Evolutionary conservation across 2,797 vertebrate genomes (phyloP).

Genomic region (Helicolenus hilgendorfi): DNA sequence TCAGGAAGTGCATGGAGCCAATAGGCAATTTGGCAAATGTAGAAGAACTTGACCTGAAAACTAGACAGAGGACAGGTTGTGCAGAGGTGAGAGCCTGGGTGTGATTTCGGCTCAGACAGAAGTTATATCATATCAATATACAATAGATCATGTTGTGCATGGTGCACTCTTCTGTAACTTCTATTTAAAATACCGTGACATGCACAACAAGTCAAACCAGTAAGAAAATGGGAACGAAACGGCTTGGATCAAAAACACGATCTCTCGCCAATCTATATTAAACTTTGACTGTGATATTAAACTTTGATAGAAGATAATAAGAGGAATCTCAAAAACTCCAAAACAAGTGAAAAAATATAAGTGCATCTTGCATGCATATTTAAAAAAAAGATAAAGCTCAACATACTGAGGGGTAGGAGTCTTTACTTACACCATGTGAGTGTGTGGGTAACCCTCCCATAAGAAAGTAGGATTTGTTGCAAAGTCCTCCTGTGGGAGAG

Average conservation of each 20-base stretch:
- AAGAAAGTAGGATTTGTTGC: slow-evolving; percentile 90
- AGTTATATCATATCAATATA: not conserved
- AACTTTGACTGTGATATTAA: not conserved
- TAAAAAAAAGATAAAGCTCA: not conserved
- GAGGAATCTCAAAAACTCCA: not conserved
- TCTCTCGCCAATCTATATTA: not conserved
- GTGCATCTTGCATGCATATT: not conserved
- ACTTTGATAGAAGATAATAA: not conserved
- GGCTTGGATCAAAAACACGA: not conserved
- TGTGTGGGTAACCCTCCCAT: slow-evolving; percentile 92
- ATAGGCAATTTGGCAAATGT: slow-evolving; percentile 94
- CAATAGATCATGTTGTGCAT: not conserved
- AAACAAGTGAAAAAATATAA: not conserved
- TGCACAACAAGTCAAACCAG: not conserved
- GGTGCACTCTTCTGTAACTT: not conserved
- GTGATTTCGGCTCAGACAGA: not conserved
- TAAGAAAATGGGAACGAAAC: not conserved
- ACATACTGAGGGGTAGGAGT: not conserved
- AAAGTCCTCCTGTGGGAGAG: slow-evolving; percentile 90
- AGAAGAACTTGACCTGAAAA: slow-evolving; percentile 95
- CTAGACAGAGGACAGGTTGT: slow-evolving; percentile 74
- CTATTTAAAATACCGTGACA: not conserved
- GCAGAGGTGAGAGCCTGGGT: not conserved
- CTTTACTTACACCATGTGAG: slow-evolving; percentile 91
- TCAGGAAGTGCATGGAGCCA: slow-evolving; percentile 93